Evolutionary conservation across 2,113 vertebrate species (phyloP).

Genomic region (Microcebus jonahi): DNA sequence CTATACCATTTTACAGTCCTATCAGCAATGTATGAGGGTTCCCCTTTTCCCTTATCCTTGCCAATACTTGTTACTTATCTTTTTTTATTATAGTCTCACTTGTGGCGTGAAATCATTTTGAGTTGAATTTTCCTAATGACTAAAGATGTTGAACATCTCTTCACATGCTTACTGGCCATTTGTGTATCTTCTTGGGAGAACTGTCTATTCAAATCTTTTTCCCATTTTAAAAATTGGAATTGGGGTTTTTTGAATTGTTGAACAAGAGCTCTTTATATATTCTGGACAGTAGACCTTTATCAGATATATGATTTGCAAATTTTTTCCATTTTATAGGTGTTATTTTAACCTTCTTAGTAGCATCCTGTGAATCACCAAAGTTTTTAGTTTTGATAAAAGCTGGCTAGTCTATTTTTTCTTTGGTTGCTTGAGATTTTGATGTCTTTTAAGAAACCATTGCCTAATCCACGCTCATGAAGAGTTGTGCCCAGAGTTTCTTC

Average conservation of each 20-base stretch:
- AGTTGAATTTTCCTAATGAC: background rate
- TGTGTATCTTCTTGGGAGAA: background rate
- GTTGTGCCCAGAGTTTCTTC: background rate
- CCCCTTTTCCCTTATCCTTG: background rate
- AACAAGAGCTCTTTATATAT: background rate
- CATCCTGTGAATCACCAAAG: background rate
- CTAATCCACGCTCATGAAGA: background rate
- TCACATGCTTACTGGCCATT: background rate
- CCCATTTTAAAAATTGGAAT: background rate
- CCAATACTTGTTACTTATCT: background rate
- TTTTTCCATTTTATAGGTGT: background rate
- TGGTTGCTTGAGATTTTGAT: background rate
- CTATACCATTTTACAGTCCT: background rate
- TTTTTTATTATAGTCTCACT: background rate
- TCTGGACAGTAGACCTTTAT: background rate
- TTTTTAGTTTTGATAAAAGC: background rate
- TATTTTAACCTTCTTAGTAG: background rate
- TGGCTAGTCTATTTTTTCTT: background rate
- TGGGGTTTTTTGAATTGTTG: background rate
- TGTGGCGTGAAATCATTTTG: background rate
- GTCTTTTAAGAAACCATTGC: background rate
- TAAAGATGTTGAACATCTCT: background rate
- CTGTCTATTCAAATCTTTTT: background rate
- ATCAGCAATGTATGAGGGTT: background rate
- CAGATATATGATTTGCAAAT: background rate